phyloP scores from a whole-genome alignment of 2,888 invertebrate species.

The Nymphalis urticae region DNA sequence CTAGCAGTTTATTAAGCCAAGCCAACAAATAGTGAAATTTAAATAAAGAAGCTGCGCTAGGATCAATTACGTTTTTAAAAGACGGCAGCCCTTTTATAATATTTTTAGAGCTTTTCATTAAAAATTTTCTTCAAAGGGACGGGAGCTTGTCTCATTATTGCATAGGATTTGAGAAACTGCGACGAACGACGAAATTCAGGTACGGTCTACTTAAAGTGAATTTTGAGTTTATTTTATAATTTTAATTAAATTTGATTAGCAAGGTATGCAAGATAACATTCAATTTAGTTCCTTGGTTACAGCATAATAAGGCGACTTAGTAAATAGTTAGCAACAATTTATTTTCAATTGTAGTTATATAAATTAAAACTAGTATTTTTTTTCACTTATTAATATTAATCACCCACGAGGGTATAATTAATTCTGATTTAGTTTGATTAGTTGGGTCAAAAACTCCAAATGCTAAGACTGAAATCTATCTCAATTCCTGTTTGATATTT shows the following conservation, averaged over 20 bases:
- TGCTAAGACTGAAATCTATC: constrained; percentile 52
- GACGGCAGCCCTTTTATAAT: constrained; percentile 60
- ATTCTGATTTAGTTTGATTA: no score
- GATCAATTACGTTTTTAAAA: constrained; percentile 67
- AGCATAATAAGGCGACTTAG: not conserved
- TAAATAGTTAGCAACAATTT: no score
- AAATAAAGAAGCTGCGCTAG: constrained; percentile 41
- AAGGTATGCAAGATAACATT: not conserved
- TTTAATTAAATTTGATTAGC: constrained; percentile 44
- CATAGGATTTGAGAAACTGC: constrained; percentile 63
- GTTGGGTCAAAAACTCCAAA: no score
- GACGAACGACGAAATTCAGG: constrained; percentile 52
- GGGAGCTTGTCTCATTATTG: constrained; percentile 68
- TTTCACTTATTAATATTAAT: no score
- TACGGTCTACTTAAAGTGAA: constrained; percentile 54
- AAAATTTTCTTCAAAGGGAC: constrained; percentile 65
- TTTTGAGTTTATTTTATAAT: constrained; percentile 35
- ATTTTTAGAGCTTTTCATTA: constrained; percentile 68
- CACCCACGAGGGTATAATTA: no score
- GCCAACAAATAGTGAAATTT: constrained; percentile 42
- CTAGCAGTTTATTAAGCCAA: constrained; percentile 38
- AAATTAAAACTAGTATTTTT: no score
- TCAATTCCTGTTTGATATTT: constrained; percentile 62
- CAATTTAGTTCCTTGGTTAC: not conserved
- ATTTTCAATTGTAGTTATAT: no score